These are phyloP conservation scores for Tipula unca DNA, from an alignment of 2,888 invertebrate genomes.

Conservation along the genomic window DNA sequence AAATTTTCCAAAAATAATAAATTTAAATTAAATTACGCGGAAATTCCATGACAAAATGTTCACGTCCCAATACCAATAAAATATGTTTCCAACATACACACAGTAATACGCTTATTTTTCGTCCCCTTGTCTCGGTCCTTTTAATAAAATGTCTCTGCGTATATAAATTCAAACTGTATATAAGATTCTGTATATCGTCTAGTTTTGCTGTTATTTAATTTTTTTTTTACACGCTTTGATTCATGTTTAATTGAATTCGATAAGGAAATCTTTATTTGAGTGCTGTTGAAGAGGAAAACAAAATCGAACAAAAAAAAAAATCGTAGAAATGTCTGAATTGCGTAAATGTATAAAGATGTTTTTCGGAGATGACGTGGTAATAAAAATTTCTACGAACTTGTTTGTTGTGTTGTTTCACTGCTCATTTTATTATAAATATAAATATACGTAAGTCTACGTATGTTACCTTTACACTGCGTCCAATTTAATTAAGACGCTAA, in stretches of 20 bases:
- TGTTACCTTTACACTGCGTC: no score
- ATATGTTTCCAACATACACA: not conserved
- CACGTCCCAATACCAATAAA: not conserved
- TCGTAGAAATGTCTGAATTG: not conserved
- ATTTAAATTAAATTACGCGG: not conserved
- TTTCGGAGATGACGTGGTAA: not conserved
- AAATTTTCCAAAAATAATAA: not conserved
- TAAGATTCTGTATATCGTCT: not conserved
- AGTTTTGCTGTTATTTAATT: not conserved
- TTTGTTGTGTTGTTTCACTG: not conserved
- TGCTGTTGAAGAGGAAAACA: not conserved
- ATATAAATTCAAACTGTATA: no score
- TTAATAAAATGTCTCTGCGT: not conserved
- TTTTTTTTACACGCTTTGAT: not conserved
- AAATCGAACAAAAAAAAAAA: not conserved
- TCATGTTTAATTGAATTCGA: not conserved
- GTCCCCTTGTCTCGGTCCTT: not conserved
- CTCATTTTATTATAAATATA: no score
- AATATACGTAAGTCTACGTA: no score
- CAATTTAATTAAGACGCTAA: no score
- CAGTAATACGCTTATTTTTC: not conserved
- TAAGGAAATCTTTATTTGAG: not conserved
- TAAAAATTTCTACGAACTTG: not conserved
- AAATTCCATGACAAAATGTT: not conserved
- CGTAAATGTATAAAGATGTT: not conserved